Conservation (phyloP, 2,888 invertebrate genomes). For the Philhelius pedissequus region DNA sequence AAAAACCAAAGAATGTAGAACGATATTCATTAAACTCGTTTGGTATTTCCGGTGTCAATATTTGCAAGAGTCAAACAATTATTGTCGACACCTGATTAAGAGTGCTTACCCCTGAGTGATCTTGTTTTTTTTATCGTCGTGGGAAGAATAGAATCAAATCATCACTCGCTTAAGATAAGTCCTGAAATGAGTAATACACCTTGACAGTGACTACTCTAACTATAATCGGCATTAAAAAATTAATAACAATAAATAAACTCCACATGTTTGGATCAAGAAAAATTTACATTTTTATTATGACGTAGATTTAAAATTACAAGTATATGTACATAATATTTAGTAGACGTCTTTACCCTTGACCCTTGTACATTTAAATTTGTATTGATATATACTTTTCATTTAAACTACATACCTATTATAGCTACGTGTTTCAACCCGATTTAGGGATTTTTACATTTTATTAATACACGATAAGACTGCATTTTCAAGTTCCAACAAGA, state of each 20-base stretch:
- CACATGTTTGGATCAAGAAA: too few species aligned
- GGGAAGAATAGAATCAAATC: not conserved
- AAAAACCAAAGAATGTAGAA: not conserved
- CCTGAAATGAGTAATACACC: too few species aligned
- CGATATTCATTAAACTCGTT: not conserved
- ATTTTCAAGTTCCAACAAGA: not conserved
- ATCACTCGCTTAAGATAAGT: not conserved
- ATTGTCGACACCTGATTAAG: slow-evolving; percentile 33
- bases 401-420: not conserved
- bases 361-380: too few species aligned
- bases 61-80: slow-evolving; percentile 29
- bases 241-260: too few species aligned
- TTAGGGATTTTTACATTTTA: not conserved
- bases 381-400: too few species aligned
- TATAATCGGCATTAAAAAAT: too few species aligned
- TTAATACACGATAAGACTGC: not conserved
- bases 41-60: slow-evolving; percentile 36
- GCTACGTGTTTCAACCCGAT: not conserved
- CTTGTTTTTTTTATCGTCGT: not conserved
- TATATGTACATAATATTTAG: too few species aligned
- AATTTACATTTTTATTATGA: too few species aligned
- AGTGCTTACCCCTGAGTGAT: not conserved
- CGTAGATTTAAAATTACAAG: too few species aligned
- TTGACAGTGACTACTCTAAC: too few species aligned
- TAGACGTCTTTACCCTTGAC: too few species aligned